These are phyloP conservation scores for Irena cyanogastra DNA, from an alignment of 2,113 vertebrate species.

Conservation along the genomic window DNA sequence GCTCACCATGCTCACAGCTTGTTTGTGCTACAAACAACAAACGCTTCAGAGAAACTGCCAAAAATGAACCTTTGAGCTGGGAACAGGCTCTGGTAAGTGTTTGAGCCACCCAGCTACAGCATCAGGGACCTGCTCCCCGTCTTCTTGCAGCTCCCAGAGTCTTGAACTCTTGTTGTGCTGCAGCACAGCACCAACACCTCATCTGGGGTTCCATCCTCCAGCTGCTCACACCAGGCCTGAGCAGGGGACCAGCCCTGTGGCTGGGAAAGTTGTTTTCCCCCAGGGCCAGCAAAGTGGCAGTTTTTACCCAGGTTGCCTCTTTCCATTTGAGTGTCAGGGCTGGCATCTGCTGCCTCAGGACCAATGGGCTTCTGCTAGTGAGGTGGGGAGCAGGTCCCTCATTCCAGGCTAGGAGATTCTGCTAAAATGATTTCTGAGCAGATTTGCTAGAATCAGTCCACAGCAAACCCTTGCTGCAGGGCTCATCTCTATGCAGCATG, in stretches of 20 bases:
- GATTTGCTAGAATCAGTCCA: background rate
- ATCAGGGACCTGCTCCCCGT: background rate
- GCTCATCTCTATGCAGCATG: fast-evolving
- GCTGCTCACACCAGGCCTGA: background rate
- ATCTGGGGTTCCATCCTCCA: background rate
- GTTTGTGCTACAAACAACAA: background rate
- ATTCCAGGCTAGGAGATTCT: background rate
- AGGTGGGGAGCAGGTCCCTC: background rate
- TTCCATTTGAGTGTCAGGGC: background rate
- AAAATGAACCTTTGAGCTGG: background rate
- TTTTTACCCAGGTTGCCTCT: background rate
- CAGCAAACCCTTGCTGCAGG: background rate
- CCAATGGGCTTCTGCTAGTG: background rate
- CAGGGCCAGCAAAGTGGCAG: background rate
- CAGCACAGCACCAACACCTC: background rate
- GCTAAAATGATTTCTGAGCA: background rate
- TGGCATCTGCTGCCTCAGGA: background rate
- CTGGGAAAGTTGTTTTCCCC: background rate
- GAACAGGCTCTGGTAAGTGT: background rate
- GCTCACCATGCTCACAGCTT: background rate
- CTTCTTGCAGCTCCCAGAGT: background rate
- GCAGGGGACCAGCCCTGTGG: background rate
- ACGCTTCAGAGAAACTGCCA: background rate
- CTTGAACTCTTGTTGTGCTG: background rate
- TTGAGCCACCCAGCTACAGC: background rate